Evolutionary conservation across 2,113 vertebrate species (phyloP).

Genomic region (Chascanopsetta lugubris): DNA sequence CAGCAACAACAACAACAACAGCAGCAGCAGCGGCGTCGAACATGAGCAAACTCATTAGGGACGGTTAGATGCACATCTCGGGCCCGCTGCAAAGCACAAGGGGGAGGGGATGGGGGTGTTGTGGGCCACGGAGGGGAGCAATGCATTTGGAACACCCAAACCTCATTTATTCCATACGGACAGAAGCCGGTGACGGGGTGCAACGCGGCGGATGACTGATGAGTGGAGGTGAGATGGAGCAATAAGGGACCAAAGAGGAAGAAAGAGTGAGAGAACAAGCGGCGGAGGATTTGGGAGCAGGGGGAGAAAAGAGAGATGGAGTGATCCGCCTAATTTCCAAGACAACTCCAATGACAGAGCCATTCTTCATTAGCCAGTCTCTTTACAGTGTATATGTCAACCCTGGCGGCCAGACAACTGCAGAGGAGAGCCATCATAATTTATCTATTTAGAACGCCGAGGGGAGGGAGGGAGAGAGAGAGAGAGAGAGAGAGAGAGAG

Average conservation of each 20-base stretch:
- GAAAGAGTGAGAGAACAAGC: constrained; percentile 46
- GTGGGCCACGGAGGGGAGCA: constrained; percentile 14
- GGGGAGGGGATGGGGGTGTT: constrained; percentile 41
- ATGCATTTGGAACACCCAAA: constrained; percentile 67
- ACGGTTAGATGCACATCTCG: constrained; percentile 75
- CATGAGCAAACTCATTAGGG: constrained; percentile 73
- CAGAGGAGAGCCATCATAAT: constrained; percentile 68
- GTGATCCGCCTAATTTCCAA: constrained; percentile 62
- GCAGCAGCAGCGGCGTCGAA: constrained; percentile 54
- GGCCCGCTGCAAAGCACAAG: constrained; percentile 63
- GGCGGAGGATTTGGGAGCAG: constrained; percentile 24
- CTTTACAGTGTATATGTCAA: constrained; percentile 73
- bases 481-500: too few relatives aligned
- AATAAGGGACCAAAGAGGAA: constrained; percentile 41
- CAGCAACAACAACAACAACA: constrained; percentile 64
- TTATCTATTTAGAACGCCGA: constrained; percentile 71
- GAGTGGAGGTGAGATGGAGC: constrained; percentile 55
- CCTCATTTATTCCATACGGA: constrained; percentile 64
- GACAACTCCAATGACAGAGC: constrained; percentile 64
- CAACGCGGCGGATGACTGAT: constrained; percentile 56
- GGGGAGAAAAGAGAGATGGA: constrained; percentile 51
- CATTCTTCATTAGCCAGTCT: constrained; percentile 74
- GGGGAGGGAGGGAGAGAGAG: too few relatives aligned
- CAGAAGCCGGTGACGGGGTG: constrained; percentile 51
- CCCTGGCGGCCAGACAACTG: constrained; percentile 67